phyloP scores from a whole-genome alignment of 2,888 invertebrate species.

The Phania funesta region DNA sequence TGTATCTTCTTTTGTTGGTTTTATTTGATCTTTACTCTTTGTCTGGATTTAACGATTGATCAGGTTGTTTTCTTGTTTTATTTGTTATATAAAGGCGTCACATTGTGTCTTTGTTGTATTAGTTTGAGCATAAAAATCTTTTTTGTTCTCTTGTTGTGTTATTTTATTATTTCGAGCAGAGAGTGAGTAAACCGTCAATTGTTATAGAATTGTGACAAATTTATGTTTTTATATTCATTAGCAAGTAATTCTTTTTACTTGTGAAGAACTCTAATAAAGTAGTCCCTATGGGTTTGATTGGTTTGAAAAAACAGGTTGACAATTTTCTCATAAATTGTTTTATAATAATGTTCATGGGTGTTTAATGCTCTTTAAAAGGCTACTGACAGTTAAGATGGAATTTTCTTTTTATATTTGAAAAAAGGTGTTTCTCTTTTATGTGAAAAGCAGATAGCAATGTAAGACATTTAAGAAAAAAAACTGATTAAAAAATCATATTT shows the following conservation, averaged over 20 bases:
- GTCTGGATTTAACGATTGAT: slow-evolving; percentile 49
- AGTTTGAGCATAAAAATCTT: slow-evolving; percentile 10
- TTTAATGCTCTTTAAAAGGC: slow-evolving; percentile 1
- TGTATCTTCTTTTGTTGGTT: neutral
- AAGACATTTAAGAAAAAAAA: neutral
- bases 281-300: neutral
- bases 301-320: slow-evolving; percentile 7
- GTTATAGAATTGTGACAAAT: slow-evolving; percentile 61
- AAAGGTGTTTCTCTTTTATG: neutral
- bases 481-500: neutral
- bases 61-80: neutral
- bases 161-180: neutral
- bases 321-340: slow-evolving; percentile 41
- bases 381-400: neutral
- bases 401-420: neutral
- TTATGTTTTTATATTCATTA: slow-evolving; percentile 47
- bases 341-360: neutral
- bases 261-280: slow-evolving; percentile 26
- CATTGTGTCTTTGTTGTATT: slow-evolving; percentile 41
- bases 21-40: slow-evolving; percentile 36
- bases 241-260: slow-evolving; percentile 27
- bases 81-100: slow-evolving; percentile 31
- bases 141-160: neutral
- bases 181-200: neutral
- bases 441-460: no score